Conservation (phyloP, 2,797 vertebrate genomes). For the Anomalospiza imberbis region DNA sequence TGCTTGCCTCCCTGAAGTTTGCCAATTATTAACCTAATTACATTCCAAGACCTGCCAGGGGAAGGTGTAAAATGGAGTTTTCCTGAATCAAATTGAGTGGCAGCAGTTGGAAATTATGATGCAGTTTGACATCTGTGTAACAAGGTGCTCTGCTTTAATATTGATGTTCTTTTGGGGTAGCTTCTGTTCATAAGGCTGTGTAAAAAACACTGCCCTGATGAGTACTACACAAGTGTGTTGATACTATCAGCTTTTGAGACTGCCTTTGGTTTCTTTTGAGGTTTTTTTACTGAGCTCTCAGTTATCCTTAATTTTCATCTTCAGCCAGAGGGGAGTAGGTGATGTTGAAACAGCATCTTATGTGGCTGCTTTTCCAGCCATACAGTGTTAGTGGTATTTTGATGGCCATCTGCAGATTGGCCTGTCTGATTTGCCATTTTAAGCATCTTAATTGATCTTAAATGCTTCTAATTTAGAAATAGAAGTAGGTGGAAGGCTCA, state of each 20-base stretch:
- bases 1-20: not conserved
- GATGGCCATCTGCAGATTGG: slow-evolving; percentile 48
- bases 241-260: not conserved
- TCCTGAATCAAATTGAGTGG: not conserved
- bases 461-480: slow-evolving; percentile 48
- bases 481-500: slow-evolving; percentile 25
- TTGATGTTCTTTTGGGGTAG: not conserved
- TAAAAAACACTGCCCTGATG: not conserved
- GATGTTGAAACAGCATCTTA: slow-evolving; percentile 16
- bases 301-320: slow-evolving; percentile 19
- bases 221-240: not conserved
- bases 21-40: not conserved
- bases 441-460: slow-evolving; percentile 53
- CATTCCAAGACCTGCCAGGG: not conserved
- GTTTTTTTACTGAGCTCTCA: not conserved
- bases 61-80: not conserved
- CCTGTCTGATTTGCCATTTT: slow-evolving; percentile 36
- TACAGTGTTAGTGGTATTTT: not conserved
- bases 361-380: not conserved
- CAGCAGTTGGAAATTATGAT: not conserved
- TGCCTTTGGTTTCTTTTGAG: not conserved
- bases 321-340: slow-evolving; percentile 6
- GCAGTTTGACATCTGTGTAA: not conserved
- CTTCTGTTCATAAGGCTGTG: not conserved
- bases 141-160: not conserved